phyloP scores from a whole-genome alignment of 2,888 invertebrate species.

The Agonum fuliginosum region DNA sequence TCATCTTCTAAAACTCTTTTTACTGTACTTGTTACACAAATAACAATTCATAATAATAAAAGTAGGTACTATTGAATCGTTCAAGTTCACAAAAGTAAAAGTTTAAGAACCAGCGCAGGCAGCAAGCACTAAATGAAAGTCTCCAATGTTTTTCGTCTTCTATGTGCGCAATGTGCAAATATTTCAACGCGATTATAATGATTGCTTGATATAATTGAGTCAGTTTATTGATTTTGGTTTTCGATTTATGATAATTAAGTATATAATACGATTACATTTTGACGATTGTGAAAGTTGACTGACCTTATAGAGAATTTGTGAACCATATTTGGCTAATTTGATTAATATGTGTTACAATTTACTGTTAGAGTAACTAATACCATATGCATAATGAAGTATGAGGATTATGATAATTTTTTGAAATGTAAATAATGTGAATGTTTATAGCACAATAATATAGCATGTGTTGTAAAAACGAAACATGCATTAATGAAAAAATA shows the following conservation, averaged over 20 bases:
- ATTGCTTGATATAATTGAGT: neutral
- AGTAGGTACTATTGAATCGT: too few relatives aligned
- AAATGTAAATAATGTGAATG: too few relatives aligned
- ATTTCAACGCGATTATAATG: neutral
- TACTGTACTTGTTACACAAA: too few relatives aligned
- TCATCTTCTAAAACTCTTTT: too few relatives aligned
- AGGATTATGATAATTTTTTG: neutral
- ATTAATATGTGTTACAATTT: neutral
- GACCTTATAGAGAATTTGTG: constrained; percentile 1
- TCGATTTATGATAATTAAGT: constrained; percentile 1
- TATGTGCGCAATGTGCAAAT: neutral
- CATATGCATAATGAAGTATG: neutral
- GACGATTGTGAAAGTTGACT: constrained; percentile 7
- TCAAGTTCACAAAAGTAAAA: too few relatives aligned
- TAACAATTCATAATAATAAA: too few relatives aligned
- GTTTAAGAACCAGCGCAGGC: too few relatives aligned
- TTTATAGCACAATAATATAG: too few relatives aligned
- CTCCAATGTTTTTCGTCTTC: neutral
- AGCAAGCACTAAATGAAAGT: neutral
- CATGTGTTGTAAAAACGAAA: too few relatives aligned
- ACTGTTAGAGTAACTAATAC: neutral
- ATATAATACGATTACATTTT: constrained; percentile 6
- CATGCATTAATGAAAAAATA: too few relatives aligned
- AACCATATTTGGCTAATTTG: neutral
- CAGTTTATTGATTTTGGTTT: neutral